Percentiles rank a stretch among this genome's conserved stretches.
Conservation (phyloP, 2,113 vertebrate genomes). For the Lathamus discolor region DNA sequence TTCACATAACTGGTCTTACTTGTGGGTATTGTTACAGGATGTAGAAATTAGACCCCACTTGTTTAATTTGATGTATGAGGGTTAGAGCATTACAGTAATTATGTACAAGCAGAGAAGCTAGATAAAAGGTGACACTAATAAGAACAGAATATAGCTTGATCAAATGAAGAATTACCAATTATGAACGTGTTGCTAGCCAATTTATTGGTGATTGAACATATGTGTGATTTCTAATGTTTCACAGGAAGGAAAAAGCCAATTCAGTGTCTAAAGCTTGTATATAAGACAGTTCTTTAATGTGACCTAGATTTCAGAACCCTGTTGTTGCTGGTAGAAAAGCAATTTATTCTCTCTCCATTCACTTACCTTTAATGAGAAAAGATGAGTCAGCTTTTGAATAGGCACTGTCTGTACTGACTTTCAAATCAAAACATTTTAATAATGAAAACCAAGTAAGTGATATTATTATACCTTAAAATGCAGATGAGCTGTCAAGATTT, state of each 20-base stretch:
- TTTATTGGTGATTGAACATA: slow-evolving; percentile 13
- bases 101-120: background rate
- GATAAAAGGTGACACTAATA: background rate
- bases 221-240: background rate
- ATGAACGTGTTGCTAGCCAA: background rate
- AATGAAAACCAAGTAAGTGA: slow-evolving; percentile 56
- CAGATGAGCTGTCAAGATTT: slow-evolving; percentile 39
- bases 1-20: background rate
- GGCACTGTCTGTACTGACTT: slow-evolving; percentile 41
- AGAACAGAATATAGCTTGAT: background rate
- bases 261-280: background rate
- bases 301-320: slow-evolving; percentile 77
- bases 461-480: slow-evolving; percentile 33
- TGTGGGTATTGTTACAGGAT: background rate
- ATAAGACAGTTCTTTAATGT: slow-evolving; percentile 35
- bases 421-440: slow-evolving; percentile 69
- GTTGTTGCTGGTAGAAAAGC: slow-evolving; percentile 70
- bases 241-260: background rate
- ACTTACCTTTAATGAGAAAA: slow-evolving; percentile 63
- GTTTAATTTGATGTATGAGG: background rate
- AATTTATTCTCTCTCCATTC: slow-evolving; percentile 54
- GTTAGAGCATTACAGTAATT: background rate
- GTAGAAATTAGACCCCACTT: background rate
- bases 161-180: background rate
- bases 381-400: slow-evolving; percentile 69